phyloP scores from a whole-genome alignment of 2,797 vertebrate genomes.

The Heteromormyrus szaboi region DNA sequence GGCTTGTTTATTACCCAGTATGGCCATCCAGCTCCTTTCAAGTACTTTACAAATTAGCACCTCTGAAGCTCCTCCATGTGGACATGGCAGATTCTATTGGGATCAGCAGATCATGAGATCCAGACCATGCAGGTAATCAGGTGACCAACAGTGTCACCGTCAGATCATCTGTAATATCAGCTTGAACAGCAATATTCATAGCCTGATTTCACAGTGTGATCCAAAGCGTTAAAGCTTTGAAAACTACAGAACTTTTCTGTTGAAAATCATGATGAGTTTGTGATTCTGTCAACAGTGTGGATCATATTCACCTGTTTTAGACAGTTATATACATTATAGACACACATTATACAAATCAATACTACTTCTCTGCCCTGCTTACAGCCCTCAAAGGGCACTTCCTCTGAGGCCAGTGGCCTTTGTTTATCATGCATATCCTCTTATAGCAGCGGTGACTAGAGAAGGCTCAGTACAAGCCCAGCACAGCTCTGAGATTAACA shows the following conservation, averaged over 20 bases:
- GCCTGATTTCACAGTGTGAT: background rate
- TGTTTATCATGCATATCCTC: background rate
- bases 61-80: background rate
- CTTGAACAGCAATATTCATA: background rate
- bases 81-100: background rate
- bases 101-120: background rate
- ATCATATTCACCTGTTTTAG: background rate
- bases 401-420: background rate
- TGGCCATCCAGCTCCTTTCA: background rate
- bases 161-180: background rate
- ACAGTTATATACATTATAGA: background rate
- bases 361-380: background rate
- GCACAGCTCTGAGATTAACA: background rate
- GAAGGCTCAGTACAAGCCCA: constrained; percentile 18
- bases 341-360: background rate
- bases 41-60: background rate
- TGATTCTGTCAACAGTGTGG: background rate
- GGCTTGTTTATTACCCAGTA: background rate
- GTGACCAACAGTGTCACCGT: background rate
- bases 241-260: background rate
- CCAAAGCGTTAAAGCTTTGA: background rate
- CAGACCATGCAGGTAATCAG: background rate
- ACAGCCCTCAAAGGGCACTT: background rate
- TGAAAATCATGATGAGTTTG: background rate
- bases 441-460: background rate